Percentiles rank a stretch among this genome's conserved stretches.
Evolutionary conservation across 2,888 invertebrate genomes (phyloP).

Genomic region (Meandrusa payeni): DNA sequence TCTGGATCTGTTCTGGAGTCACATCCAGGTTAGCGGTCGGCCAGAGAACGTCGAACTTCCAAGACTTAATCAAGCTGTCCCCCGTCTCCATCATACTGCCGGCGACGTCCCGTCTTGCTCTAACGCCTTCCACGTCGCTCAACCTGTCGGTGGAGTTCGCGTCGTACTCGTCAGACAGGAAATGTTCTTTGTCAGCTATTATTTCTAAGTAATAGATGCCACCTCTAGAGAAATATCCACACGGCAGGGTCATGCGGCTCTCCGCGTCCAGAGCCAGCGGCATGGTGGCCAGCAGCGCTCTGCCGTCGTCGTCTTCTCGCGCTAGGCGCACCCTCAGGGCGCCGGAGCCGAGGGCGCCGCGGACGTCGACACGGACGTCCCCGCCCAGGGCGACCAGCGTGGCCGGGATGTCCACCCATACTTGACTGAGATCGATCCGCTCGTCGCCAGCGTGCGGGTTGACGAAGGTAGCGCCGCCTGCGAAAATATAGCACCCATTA

Average conservation of each 20-base stretch:
- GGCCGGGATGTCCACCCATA: slow-evolving; percentile 86
- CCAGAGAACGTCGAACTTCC: slow-evolving; percentile 90
- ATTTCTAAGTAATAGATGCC: slow-evolving; percentile 80
- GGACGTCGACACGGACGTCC: slow-evolving; percentile 87
- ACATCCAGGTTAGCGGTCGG: slow-evolving; percentile 86
- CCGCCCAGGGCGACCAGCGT: slow-evolving; percentile 89
- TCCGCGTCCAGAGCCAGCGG: slow-evolving; percentile 75
- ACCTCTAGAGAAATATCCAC: slow-evolving; percentile 87
- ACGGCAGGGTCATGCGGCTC: slow-evolving; percentile 81
- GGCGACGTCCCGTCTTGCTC: slow-evolving; percentile 53
- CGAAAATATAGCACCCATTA: too few species aligned
- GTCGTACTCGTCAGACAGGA: slow-evolving; percentile 51
- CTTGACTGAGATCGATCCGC: slow-evolving; percentile 59
- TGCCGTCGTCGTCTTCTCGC: slow-evolving; percentile 71
- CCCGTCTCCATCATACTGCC: slow-evolving; percentile 63
- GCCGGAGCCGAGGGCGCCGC: slow-evolving; percentile 63
- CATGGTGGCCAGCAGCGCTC: slow-evolving; percentile 61
- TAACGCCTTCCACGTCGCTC: slow-evolving; percentile 19
- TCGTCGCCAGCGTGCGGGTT: slow-evolving; percentile 66
- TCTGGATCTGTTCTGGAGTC: slow-evolving; percentile 88
- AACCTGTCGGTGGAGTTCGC: slow-evolving; percentile 29
- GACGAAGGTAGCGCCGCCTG: slow-evolving; percentile 63
- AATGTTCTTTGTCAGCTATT: slow-evolving; percentile 54
- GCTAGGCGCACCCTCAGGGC: slow-evolving; percentile 66
- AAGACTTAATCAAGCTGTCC: slow-evolving; percentile 68